phyloP scores from a whole-genome alignment of 2,113 vertebrate species.

The Aegotheles bennettii region DNA sequence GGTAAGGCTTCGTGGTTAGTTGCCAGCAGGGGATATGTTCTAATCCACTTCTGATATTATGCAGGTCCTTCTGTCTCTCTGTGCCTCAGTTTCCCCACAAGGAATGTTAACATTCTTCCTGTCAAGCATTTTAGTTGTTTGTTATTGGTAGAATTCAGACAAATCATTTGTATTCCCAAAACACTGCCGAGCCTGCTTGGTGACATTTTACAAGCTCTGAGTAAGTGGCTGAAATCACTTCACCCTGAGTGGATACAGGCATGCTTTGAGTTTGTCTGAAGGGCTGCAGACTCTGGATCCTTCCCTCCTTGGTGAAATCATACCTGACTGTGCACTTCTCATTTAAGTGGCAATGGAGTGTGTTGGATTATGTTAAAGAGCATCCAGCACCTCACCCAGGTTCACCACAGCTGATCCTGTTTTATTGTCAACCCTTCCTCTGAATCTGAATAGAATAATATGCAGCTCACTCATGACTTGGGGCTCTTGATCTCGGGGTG shows the following conservation, averaged over 20 bases:
- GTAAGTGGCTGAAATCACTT: not conserved
- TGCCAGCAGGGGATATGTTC: not conserved
- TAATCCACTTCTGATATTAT: not conserved
- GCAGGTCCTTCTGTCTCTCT: not conserved
- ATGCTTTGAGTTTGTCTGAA: not conserved
- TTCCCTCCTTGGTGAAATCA: not conserved
- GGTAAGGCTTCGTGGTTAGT: not conserved
- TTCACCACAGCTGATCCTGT: not conserved
- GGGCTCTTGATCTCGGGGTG: not conserved
- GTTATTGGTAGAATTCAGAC: not conserved
- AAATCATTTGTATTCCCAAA: not conserved
- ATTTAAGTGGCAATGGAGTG: not conserved
- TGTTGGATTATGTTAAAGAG: not conserved
- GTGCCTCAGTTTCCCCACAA: not conserved
- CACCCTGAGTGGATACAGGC: not conserved
- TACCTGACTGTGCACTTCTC: rapidly evolving
- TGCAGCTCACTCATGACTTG: rapidly evolving
- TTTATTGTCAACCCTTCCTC: not conserved
- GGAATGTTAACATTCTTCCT: not conserved
- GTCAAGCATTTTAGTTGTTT: not conserved
- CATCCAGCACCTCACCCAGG: not conserved
- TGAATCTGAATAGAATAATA: too few relatives aligned
- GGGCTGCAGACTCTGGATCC: not conserved
- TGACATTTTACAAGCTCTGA: not conserved
- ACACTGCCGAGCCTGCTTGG: not conserved